A percentile compares a stretch with the other conserved stretches of the same genome.
These are phyloP conservation scores for Rhineura floridana DNA, from an alignment of 2,113 vertebrate genomes.

Conservation along the genomic window DNA sequence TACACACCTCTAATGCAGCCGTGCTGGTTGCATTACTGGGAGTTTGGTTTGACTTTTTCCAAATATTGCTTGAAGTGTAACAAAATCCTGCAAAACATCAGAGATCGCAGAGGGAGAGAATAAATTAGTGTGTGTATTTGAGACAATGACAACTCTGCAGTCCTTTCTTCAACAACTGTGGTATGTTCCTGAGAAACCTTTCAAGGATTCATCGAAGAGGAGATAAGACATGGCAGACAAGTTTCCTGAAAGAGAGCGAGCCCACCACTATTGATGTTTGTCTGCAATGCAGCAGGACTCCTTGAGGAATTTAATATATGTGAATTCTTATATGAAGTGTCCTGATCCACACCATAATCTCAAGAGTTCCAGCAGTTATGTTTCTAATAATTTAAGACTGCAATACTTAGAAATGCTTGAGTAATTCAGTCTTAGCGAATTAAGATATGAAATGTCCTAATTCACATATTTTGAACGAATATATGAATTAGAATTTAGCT, in stretches of 20 bases:
- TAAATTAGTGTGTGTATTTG: background rate
- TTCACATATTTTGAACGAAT: background rate
- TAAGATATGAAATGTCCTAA: background rate
- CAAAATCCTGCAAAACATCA: background rate
- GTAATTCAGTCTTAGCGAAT: background rate
- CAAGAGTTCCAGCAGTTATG: background rate
- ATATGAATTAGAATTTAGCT: background rate
- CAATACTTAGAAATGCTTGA: background rate
- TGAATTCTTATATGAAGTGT: constrained; percentile 1
- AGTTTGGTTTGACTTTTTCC: background rate
- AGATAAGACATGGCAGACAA: background rate
- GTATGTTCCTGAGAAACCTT: background rate
- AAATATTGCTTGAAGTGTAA: background rate
- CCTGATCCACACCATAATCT: background rate
- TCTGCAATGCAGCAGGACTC: background rate
- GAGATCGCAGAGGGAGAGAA: background rate
- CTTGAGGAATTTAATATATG: background rate
- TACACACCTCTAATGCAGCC: background rate
- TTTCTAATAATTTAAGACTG: background rate
- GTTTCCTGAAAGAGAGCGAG: background rate
- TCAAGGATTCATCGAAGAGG: background rate
- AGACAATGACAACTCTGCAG: background rate
- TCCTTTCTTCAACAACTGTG: background rate
- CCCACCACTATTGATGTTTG: background rate
- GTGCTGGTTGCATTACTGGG: background rate